These are phyloP conservation scores for Drosophila leonis DNA, from an alignment of 2,888 invertebrate species.

Conservation along the genomic window DNA sequence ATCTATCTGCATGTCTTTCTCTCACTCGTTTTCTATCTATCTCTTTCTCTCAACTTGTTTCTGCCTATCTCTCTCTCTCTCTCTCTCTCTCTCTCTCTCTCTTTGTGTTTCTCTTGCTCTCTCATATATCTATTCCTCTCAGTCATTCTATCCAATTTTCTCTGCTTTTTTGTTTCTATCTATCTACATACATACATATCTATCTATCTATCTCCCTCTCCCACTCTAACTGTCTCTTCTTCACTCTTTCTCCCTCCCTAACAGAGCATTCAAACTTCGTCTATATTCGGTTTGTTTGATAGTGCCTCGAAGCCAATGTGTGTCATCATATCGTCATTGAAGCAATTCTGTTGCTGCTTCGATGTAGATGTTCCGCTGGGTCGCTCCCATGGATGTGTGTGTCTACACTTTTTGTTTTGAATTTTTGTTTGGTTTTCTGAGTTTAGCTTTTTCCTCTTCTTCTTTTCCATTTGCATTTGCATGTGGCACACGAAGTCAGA, in stretches of 20 bases:
- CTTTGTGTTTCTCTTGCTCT: background rate
- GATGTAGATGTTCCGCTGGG: conserved; percentile 28
- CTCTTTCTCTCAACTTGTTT: no score
- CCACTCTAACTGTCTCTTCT: background rate
- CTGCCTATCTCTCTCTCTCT: no score
- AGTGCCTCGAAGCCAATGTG: conserved; percentile 28
- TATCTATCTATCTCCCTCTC: background rate
- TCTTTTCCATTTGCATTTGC: conserved; percentile 44
- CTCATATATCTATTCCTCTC: no score
- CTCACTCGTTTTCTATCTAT: background rate
- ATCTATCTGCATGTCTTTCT: background rate
- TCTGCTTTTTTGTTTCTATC: no score
- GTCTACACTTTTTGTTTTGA: conserved; percentile 3
- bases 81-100: background rate
- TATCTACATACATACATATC: no score
- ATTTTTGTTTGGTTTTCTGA: conserved; percentile 8
- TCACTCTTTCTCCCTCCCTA: background rate
- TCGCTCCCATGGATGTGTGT: conserved; percentile 27
- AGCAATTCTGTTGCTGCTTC: conserved; percentile 20
- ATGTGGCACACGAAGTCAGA: conserved; percentile 43
- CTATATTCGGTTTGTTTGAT: background rate
- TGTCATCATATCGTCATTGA: conserved; percentile 51
- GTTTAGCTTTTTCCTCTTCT: background rate
- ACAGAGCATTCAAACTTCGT: conserved; percentile 16
- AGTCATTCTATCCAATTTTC: no score